Base-by-base conservation (phyloP, 2,888 invertebrate species). In the Eubasilissa splendida region DNA sequence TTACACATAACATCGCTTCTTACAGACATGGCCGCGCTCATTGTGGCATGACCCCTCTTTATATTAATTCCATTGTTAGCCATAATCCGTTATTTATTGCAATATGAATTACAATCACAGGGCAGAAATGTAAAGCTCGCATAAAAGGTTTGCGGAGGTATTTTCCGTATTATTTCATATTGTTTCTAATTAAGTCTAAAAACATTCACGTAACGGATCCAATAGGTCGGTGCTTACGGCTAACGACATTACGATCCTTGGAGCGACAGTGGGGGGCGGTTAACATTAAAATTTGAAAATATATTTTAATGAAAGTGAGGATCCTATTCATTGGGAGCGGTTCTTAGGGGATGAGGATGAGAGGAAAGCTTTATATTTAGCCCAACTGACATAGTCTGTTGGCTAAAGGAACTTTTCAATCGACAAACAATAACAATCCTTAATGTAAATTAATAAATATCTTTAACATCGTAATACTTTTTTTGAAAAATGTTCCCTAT, bases 171-270 rank as follows among this genome's bases (percentile, higher is more conserved):
- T 81, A 84, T 84, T 84, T 82, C 82, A 84, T 84, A 84, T 84
- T 82, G 84, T 81, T 84, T 84, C 82, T 82, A 82, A 84, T 84
- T 84, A 84, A 84, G 84, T 84, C 84, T 82, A 80, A 84, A 84
- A 84, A 84, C 82, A 82, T 84, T 81, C 82, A 79, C 76, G 80
- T 78, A 83, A 80, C 79, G 80, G 80, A 70, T 78, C 82, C 80
- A 79, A 83, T 83, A 82, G 84, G 84, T 79, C 78, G 80, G 83
- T 80, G 78, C 83, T 82, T 80, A 80, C 78, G 79, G 73, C 79
- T 82, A 82, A 82, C 79, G 83, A 81, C 76, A 75, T 77, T 77
- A 79, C 79, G 77, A 77, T 77, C 79, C 77, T 68, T 53, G 74
- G 71, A 81, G 77, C 76, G 63, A 56, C 76, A 80, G 60, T 60